Percentiles rank a stretch among this genome's conserved stretches.
Evolutionary conservation across 2,888 invertebrate species (phyloP).

Genomic region (Nipponacmea schrenckii): DNA sequence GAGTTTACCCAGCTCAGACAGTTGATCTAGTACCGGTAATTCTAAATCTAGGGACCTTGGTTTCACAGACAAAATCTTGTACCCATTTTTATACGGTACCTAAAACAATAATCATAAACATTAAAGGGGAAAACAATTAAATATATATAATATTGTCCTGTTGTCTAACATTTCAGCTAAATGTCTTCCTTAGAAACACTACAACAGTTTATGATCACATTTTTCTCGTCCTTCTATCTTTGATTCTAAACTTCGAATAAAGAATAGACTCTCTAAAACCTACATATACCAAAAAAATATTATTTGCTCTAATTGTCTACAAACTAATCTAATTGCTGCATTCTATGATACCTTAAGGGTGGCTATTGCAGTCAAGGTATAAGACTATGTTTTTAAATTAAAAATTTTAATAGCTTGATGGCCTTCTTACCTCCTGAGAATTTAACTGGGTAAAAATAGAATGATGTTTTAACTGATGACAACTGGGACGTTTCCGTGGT

Average conservation of each 20-base stretch:
- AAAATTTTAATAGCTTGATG: no score
- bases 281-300: not conserved
- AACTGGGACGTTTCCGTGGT: constrained; percentile 36
- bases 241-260: no score
- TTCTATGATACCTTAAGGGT: not conserved
- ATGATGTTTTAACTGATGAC: constrained; percentile 47
- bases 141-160: no score
- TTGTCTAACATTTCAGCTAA: no score
- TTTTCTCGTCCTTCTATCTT: not conserved
- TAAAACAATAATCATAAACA: constrained; percentile 21
- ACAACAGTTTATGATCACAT: no score
- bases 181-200: no score
- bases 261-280: no score
- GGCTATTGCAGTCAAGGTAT: no score
- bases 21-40: constrained; percentile 47
- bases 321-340: no score
- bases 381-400: no score
- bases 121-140: not conserved
- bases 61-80: constrained; percentile 50
- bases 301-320: not conserved
- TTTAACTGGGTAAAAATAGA: constrained; percentile 44
- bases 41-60: constrained; percentile 57
- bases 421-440: constrained; percentile 37
- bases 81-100: constrained; percentile 51
- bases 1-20: constrained; percentile 23